Conservation (phyloP, 2,113 vertebrate genomes). For the Gymnogyps californianus region DNA sequence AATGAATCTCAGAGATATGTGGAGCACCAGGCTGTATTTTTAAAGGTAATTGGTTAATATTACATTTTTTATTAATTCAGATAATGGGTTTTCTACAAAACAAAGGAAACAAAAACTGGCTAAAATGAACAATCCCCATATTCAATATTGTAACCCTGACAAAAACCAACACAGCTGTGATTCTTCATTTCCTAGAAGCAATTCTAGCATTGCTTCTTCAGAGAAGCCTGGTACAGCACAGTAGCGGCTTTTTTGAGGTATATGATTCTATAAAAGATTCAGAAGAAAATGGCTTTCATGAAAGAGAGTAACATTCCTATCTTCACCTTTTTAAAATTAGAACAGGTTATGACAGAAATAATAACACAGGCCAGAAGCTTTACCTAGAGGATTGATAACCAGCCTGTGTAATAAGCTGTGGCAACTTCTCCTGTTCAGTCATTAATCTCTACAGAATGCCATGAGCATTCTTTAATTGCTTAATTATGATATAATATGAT, state of each 20-base stretch:
- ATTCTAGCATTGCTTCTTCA: neutral
- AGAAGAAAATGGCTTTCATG: neutral
- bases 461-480: conserved; percentile 5
- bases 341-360: neutral
- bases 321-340: neutral
- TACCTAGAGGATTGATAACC: neutral
- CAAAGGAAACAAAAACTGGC: neutral
- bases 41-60: neutral
- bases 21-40: neutral
- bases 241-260: neutral
- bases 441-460: conserved; percentile 30
- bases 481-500: conserved; percentile 46
- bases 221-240: neutral
- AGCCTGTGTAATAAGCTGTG: neutral
- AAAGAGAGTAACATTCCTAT: neutral
- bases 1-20: neutral
- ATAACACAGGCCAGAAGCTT: neutral
- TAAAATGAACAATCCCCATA: neutral
- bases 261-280: neutral
- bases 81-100: neutral
- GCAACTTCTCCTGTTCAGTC: neutral
- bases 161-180: neutral
- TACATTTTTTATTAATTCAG: neutral
- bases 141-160: neutral
- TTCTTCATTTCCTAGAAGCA: too few relatives aligned